Evolutionary conservation across 2,888 invertebrate species (phyloP).

Genomic region (Anticlea derivata): DNA sequence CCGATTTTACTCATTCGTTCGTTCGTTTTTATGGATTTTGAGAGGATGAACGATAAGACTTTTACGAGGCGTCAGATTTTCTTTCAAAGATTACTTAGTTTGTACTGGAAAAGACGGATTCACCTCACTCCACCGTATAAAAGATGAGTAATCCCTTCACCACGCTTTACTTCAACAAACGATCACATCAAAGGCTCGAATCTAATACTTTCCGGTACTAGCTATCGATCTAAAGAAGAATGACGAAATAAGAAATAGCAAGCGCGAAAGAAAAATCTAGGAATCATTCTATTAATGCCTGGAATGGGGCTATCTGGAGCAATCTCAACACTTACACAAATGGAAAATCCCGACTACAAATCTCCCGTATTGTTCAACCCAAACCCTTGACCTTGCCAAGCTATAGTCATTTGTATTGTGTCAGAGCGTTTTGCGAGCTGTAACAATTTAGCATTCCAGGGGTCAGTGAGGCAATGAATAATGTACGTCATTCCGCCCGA

Average conservation of each 20-base stretch:
- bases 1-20: no score
- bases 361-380: constrained; percentile 34
- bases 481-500: constrained; percentile 25
- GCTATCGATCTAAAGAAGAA: no score
- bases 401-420: constrained; percentile 45
- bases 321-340: constrained; percentile 24
- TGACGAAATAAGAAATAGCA: no score
- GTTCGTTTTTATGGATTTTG: constrained; percentile 12
- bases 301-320: constrained; percentile 4
- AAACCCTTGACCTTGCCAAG: constrained; percentile 47
- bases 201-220: no score
- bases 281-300: constrained; percentile 2
- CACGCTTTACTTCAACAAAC: no score
- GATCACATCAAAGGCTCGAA: no score
- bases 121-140: no score
- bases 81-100: background rate
- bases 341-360: constrained; percentile 29
- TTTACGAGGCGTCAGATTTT: constrained; percentile 16
- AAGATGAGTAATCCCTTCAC: no score
- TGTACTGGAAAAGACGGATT: background rate
- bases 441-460: constrained; percentile 37
- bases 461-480: constrained; percentile 40
- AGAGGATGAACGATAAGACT: constrained; percentile 10
- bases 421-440: constrained; percentile 41
- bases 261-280: no score